Percentiles rank a stretch among this genome's conserved stretches.
phyloP scores from a whole-genome alignment of 2,113 vertebrate species.

The Zosterops japonicus region DNA sequence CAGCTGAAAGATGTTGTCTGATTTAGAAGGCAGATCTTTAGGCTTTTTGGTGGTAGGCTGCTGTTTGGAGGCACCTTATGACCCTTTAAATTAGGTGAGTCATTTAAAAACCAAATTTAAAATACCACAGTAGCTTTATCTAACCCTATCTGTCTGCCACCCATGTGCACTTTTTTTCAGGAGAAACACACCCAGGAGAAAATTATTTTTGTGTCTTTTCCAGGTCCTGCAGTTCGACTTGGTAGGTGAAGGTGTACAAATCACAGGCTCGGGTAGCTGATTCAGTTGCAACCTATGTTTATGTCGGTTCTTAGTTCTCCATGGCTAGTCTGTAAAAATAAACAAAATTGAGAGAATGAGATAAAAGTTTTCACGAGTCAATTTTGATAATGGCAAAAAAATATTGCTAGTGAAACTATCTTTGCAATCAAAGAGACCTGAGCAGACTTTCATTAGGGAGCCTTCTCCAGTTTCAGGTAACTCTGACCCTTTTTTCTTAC shows the following conservation, averaged over 20 bases:
- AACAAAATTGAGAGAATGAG: background rate
- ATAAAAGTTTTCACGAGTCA: background rate
- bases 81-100: background rate
- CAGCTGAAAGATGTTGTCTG: background rate
- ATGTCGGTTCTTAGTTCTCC: fast-evolving
- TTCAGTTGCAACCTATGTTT: background rate
- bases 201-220: background rate
- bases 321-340: background rate
- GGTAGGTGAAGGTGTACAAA: background rate
- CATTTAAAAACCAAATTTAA: background rate
- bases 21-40: background rate
- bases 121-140: background rate
- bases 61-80: background rate
- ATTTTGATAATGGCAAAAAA: background rate
- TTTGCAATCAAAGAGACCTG: background rate
- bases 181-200: background rate
- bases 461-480: background rate
- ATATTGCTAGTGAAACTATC: background rate
- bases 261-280: background rate
- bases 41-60: background rate
- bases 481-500: background rate
- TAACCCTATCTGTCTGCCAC: background rate
- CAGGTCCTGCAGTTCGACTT: background rate
- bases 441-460: background rate
- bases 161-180: background rate